These are phyloP conservation scores for Tromatobia lineatoria DNA, from an alignment of 2,888 invertebrate species.

Conservation along the genomic window DNA sequence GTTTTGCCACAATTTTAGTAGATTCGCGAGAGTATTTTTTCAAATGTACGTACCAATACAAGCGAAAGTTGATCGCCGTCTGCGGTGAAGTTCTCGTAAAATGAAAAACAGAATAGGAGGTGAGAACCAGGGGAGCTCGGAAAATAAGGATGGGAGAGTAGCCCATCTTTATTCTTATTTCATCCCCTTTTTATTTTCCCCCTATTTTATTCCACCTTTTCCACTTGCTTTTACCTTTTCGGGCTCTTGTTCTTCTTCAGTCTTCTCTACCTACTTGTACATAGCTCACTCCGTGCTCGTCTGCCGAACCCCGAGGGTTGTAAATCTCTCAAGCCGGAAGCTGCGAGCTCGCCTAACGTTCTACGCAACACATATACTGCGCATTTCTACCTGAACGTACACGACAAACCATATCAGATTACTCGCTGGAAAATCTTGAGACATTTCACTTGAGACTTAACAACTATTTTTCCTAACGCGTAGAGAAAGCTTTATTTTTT, in stretches of 20 bases:
- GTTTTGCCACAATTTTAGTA: neutral
- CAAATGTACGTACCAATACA: neutral
- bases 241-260: conserved; percentile 9
- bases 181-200: conserved; percentile 28
- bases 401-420: conserved; percentile 6
- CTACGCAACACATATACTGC: neutral
- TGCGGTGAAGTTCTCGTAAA: neutral
- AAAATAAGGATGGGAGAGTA: neutral
- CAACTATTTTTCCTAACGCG: neutral
- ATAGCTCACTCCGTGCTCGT: conserved; percentile 14
- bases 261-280: neutral
- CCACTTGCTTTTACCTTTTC: conserved; percentile 14
- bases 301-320: conserved; percentile 4
- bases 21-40: neutral
- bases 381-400: neutral
- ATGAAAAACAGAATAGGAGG: conserved; percentile 9
- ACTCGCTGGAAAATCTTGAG: neutral
- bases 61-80: neutral
- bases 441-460: conserved; percentile 10
- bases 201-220: conserved; percentile 25
- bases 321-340: conserved; percentile 30
- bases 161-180: conserved; percentile 13
- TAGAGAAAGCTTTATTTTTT: neutral
- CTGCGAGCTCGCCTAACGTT: conserved; percentile 4
- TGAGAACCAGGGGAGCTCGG: neutral